These are phyloP conservation scores for Megalurothrips usitatus DNA, from an alignment of 2,888 invertebrate species.

Conservation along the genomic window DNA sequence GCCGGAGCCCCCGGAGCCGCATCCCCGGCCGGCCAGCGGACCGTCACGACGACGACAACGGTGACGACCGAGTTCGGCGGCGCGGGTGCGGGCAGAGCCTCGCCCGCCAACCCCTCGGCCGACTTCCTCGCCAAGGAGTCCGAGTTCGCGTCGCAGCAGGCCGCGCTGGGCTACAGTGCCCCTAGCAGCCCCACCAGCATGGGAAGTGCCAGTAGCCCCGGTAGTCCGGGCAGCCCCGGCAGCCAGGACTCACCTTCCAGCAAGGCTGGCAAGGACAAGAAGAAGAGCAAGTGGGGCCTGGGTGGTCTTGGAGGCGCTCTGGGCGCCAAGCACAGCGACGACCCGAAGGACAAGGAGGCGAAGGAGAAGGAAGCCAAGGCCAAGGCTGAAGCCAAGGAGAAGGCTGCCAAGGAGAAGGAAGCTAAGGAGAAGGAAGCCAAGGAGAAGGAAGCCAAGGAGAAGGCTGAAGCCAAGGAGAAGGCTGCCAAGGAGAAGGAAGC, in stretches of 20 bases:
- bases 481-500: slow-evolving; percentile 29
- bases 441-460: slow-evolving; percentile 33
- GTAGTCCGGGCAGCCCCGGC: slow-evolving; percentile 30
- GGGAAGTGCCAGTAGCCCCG: slow-evolving; percentile 42
- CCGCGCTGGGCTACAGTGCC: slow-evolving; percentile 24
- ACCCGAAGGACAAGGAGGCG: slow-evolving; percentile 19
- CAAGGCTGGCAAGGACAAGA: slow-evolving; percentile 44
- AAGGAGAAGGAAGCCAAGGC: neutral
- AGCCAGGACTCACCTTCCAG: slow-evolving; percentile 44
- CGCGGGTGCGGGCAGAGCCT: neutral
- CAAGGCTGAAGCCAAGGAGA: slow-evolving; percentile 6
- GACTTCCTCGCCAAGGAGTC: slow-evolving; percentile 20
- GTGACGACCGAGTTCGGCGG: neutral
- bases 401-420: slow-evolving; percentile 33
- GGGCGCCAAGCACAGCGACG: slow-evolving; percentile 27
- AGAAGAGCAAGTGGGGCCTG: slow-evolving; percentile 42
- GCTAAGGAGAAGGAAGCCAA: slow-evolving; percentile 33
- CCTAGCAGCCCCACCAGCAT: slow-evolving; percentile 28
- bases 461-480: slow-evolving; percentile 32
- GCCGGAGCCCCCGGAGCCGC: neutral
- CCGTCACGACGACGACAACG: neutral
- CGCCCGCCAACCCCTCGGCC: neutral
- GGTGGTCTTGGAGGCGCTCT: slow-evolving; percentile 29
- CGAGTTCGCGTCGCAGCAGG: slow-evolving; percentile 13
- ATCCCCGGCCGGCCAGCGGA: neutral